phyloP scores from a whole-genome alignment of 2,888 invertebrate species.

The Marasmarcha lunaedactyla region DNA sequence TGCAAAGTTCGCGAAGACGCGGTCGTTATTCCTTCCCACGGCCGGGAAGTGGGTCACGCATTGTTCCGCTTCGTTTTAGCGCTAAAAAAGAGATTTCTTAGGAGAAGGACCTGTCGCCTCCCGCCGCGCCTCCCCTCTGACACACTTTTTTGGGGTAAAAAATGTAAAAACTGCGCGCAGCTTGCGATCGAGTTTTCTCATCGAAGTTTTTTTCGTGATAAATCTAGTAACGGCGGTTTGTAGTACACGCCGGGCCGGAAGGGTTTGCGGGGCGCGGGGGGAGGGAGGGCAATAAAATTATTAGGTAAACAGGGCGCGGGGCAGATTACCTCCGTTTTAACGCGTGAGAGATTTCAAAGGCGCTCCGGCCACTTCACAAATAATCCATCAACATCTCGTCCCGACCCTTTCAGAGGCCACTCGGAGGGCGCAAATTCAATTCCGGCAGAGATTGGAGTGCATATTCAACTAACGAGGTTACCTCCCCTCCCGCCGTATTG shows the following conservation, averaged over 20 bases:
- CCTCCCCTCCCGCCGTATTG: constrained; percentile 6
- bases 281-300: constrained; percentile 42
- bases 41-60: constrained; percentile 66
- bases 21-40: constrained; percentile 68
- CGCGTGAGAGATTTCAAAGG: constrained; percentile 67
- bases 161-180: constrained; percentile 59
- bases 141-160: constrained; percentile 63
- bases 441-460: constrained; percentile 58
- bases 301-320: constrained; percentile 52
- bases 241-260: constrained; percentile 16
- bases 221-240: constrained; percentile 30
- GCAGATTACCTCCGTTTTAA: constrained; percentile 67
- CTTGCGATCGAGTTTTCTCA: constrained; percentile 60
- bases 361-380: constrained; percentile 61
- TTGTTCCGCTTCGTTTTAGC: constrained; percentile 59
- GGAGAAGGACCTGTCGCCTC: constrained; percentile 44
- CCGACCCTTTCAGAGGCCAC: constrained; percentile 39
- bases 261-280: constrained; percentile 22
- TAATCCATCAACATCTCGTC: constrained; percentile 62
- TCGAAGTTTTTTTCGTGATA: constrained; percentile 37
- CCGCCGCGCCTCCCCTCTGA: constrained; percentile 42
- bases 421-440: constrained; percentile 50
- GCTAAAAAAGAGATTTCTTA: constrained; percentile 61
- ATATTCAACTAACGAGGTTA: constrained; percentile 57
- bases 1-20: constrained; percentile 39